phyloP scores from a whole-genome alignment of 2,888 invertebrate genomes.

The Petrolisthes manimaculis region DNA sequence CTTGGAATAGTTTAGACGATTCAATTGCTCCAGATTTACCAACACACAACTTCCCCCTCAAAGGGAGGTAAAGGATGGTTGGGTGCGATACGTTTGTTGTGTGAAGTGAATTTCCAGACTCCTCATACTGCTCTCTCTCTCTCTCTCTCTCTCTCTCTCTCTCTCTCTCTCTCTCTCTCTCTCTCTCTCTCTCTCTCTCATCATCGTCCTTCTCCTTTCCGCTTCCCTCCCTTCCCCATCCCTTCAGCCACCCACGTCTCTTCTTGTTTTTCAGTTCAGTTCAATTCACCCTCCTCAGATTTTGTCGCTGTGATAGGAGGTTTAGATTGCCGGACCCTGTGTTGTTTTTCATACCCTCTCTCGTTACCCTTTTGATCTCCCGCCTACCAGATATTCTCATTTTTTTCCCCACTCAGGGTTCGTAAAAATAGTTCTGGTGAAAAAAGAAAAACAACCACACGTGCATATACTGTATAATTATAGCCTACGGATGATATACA shows the following conservation, averaged over 20 bases:
- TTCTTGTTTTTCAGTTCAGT: background rate
- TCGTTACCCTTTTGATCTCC: background rate
- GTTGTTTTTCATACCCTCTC: background rate
- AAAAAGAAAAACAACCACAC: too few species aligned
- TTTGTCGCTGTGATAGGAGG: too few species aligned
- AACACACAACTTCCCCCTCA: too few species aligned
- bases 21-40: too few species aligned
- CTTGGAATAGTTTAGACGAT: too few species aligned
- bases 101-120: background rate
- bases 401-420: too few species aligned
- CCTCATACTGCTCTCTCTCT: background rate
- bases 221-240: background rate
- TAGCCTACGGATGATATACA: too few species aligned
- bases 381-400: background rate
- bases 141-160: background rate
- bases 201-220: background rate
- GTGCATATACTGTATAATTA: too few species aligned
- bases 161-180: background rate
- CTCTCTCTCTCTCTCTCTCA: conserved; percentile 17
- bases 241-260: background rate
- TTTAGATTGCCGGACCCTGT: too few species aligned
- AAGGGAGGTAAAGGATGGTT: background rate
- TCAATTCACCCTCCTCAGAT: too few species aligned
- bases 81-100: background rate
- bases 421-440: too few species aligned